Evolutionary conservation across 1,140 invertebrate species (phyloP), one percentile per base, ranked within the genome.

Genomic region (Caenorhabditis remanei): DNA sequence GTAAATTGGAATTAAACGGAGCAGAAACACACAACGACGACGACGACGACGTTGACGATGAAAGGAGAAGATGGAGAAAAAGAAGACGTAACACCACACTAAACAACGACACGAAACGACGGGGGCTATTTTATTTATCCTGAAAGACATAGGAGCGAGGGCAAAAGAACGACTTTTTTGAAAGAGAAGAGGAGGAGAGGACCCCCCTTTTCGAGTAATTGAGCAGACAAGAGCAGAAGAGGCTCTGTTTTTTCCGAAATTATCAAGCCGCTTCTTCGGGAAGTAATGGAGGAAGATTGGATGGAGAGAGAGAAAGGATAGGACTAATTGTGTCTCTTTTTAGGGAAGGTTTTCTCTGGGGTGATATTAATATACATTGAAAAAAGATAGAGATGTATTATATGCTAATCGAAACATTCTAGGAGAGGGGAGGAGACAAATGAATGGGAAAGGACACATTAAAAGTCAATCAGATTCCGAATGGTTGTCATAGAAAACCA

Each of bases 101-200:
- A 79, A 48, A 79, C 71, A 79, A 79, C 71, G 71, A 79, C 65
- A 71, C 65, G 46, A 79, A 32, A 79, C 46, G 71, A 79, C 71
- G 71, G 71, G 61, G n/a, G 19, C 71, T 79, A 79, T 79, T 79
- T 79, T 79, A 79, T 79, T 79, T 79, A 79, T 79, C 71, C 71
- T 79, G 71, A 79, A 79, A 79, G 71, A 79, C 71, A 79, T 79
- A 79, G 71, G 71, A 32, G 32, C 32, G 32, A 32, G 32, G 71
- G 71, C 71, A 79, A 79, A 79, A 79, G 71, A 79, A 79, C 71
- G 71, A 79, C 71, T 79, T 79, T 79, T 63, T 79, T 79, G 46
- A 79, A 50, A 79, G 71, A 79, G 71, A 79, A 79, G 46, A 50
- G 13, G 41, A 46, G 41, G n/a, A 50, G 71, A 79, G 43, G 71